Conservation (phyloP, 2,888 invertebrate species). For the Stratiomys singularior region DNA sequence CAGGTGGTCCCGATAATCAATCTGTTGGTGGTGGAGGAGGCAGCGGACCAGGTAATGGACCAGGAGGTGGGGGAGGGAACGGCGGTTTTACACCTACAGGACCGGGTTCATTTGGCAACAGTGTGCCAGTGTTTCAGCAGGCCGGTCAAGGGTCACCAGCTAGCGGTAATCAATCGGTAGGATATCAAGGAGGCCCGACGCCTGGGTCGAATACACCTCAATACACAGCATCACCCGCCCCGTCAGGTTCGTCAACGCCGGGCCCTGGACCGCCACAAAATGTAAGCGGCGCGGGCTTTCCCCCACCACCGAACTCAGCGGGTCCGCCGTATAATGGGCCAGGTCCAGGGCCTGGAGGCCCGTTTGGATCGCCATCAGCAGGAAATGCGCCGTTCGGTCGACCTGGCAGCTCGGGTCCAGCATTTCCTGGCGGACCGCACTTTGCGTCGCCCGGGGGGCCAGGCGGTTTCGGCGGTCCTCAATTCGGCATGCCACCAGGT, state of each 20-base stretch:
- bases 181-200: slow-evolving; percentile 76
- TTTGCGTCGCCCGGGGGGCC: slow-evolving; percentile 68
- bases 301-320: slow-evolving; percentile 67
- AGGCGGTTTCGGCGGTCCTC: slow-evolving; percentile 73
- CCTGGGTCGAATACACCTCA: slow-evolving; percentile 82
- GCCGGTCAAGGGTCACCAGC: slow-evolving; percentile 81
- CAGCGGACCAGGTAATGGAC: slow-evolving; percentile 75
- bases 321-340: slow-evolving; percentile 76
- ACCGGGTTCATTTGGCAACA: slow-evolving; percentile 66
- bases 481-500: slow-evolving; percentile 77
- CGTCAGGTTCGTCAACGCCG: slow-evolving; percentile 84
- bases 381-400: slow-evolving; percentile 73
- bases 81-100: slow-evolving; percentile 69
- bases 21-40: slow-evolving; percentile 73
- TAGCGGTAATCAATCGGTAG: slow-evolving; percentile 71
- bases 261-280: slow-evolving; percentile 76
- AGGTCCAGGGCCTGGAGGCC: slow-evolving; percentile 69
- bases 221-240: slow-evolving; percentile 88
- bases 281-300: slow-evolving; percentile 68
- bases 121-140: slow-evolving; percentile 74
- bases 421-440: slow-evolving; percentile 69
- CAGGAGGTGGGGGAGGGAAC: slow-evolving; percentile 71
- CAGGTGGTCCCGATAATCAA: slow-evolving; percentile 77
- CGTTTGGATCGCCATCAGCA: slow-evolving; percentile 76
- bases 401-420: slow-evolving; percentile 76